Evolutionary conservation across 1,140 invertebrate species (phyloP).

Genomic region (Cecropterus lyciades): DNA sequence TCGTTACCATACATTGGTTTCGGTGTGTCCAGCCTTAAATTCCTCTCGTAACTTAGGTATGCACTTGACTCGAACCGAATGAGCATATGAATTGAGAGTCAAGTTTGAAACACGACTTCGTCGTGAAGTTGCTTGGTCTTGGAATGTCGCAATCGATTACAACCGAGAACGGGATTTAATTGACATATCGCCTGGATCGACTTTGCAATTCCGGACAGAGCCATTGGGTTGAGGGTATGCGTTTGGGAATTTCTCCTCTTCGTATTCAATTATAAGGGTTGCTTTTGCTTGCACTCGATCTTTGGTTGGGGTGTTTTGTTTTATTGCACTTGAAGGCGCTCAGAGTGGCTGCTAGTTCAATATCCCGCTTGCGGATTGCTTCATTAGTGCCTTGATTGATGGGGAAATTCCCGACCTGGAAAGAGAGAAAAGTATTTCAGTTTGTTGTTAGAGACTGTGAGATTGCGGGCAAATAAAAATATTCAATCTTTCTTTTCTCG

Average conservation of each 20-base stretch:
- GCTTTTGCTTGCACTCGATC: constrained; percentile 49
- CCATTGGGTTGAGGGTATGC: constrained; percentile 66
- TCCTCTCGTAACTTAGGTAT: constrained; percentile 26
- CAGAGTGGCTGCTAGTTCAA: constrained; percentile 72
- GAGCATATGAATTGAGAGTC: constrained; percentile 43
- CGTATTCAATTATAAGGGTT: constrained; percentile 52
- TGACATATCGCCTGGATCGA: constrained; percentile 73
- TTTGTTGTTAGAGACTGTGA: constrained; percentile 1
- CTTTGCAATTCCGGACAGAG: constrained; percentile 66
- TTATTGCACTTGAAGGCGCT: constrained; percentile 66
- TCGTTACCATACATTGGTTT: constrained; percentile 78
- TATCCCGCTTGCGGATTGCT: constrained; percentile 78
- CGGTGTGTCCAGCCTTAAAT: constrained; percentile 37
- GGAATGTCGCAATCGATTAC: constrained; percentile 64
- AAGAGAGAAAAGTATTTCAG: constrained; percentile 60
- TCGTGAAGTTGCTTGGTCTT: constrained; percentile 66
- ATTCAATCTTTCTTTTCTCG: too few relatives aligned
- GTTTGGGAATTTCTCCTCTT: constrained; percentile 51
- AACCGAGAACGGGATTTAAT: constrained; percentile 65
- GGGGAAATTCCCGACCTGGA: constrained; percentile 71
- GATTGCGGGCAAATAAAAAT: constrained; percentile 1
- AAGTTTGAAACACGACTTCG: constrained; percentile 70
- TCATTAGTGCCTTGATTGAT: constrained; percentile 75
- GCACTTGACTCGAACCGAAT: constrained; percentile 37
- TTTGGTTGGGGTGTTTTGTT: constrained; percentile 59